Evolutionary conservation across 2,113 vertebrate species (phyloP), one percentile per base, ranked within the genome.

Genomic region (Centropristis striata): DNA sequence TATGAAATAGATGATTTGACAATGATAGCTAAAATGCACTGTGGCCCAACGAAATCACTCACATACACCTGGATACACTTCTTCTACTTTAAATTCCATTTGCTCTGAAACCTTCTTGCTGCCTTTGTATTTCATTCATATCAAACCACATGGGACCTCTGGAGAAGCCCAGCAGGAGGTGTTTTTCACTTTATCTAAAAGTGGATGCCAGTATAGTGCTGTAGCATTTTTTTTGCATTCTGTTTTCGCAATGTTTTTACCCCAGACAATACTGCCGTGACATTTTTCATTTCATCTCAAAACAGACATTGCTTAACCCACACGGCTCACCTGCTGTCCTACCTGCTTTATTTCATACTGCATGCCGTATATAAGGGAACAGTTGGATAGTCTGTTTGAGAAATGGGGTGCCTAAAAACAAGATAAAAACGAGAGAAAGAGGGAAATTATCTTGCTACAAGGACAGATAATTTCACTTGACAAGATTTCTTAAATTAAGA

Each of bases 161-260:
- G 49, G 23, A 54, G 61, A 78, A 50, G 41, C 65, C n/a, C 71
- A 82, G 39, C 61, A 79, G 71, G 75, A 60, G 41, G 16, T 46
- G 50, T 61, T 82, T 59, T 82, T 75, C 65, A 41, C 23, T 79
- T 64, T 21, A 75, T 63, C 63, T 73, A 42, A 75, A 75, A 72
- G 57, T 68, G 23, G 55, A 66, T 78, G 32, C 36, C 21, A 46
- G 37, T 25, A 36, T 18, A 7, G 16, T 14, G 42, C 18, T 59
- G 5, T 44, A 21, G 59, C 58, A 50, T 71, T 69, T 47, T n/a
- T 32, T 75, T n/a, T 75, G 37, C 15, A 42, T 36, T 75, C 23
- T 75, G 42, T 51, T 69, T 50, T 47, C 59, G 28, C 18, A 12
- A 18, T 23, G 32, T 11, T 57, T 66, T 44, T 55, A 20, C 46